Evolutionary conservation across 2,888 invertebrate species (phyloP), one percentile per base, ranked within the genome.

Genomic region (Aphidoletes aphidimyza): DNA sequence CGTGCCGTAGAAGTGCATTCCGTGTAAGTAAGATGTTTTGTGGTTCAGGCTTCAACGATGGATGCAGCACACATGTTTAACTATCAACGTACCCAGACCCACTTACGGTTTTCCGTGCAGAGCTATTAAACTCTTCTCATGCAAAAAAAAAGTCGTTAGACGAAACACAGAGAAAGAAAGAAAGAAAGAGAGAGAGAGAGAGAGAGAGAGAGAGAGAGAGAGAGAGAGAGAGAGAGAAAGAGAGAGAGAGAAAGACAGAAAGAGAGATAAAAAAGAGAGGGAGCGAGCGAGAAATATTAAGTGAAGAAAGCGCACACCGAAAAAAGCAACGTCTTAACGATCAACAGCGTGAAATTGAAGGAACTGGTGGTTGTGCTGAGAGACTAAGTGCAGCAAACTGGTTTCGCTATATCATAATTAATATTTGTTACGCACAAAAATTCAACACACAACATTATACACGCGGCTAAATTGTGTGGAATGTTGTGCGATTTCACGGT

Each of bases 51-150:
- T 30, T 69, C 9, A 30, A 69, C 26, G 54, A 22, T 54, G n/a
- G 9, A 22, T 6, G n/a, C 54, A 69, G n/a, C 30, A 30, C 69
- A 69, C 69, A 69, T 69, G 69, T 69, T 42, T 69, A 30, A 34
- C 69, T 69, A 14, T 69, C 69, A 30, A 69, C 69, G 69, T 69
- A 69, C n/a, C n/a, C n/a, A 69, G 69, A 69, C 69, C 69, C 69
- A 69, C 69, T 69, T 69, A 69, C 69, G 54, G 54, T 54, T 54
- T 54, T n/a, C 42, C 30, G 5, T 69, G 69, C 69, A 69, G 34
- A 30, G 69, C 9, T 30, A 69, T 69, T 69, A 26, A 69, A 69
- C 69, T 69, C 69, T 30, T 69, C 69, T 69, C 69, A 69, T 69
- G 69, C 69, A 69, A 69, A 69, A 42, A 42, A 42, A 69, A 69